A percentile compares a stretch with the other conserved stretches of the same genome.
Conservation (phyloP, 2,888 invertebrate species). For the Drosophila longiperda region DNA sequence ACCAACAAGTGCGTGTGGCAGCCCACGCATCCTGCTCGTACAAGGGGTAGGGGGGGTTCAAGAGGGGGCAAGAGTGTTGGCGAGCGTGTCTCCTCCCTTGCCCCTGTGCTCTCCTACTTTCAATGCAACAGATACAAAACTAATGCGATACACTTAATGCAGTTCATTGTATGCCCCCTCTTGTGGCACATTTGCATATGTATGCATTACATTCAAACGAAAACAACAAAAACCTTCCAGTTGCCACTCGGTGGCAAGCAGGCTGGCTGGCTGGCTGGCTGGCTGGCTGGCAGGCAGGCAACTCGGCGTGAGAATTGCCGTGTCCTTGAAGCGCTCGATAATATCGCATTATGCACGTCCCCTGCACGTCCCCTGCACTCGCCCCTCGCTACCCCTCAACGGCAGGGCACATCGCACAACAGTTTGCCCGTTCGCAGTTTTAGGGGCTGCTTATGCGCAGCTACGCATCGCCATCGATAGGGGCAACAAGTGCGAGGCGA, state of each 20-base stretch:
- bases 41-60: background rate
- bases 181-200: constrained; percentile 56
- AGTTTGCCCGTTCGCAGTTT: constrained; percentile 4
- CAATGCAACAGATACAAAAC: constrained; percentile 55
- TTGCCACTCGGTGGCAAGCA: constrained; percentile 10
- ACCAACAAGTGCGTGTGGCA: constrained; percentile 69
- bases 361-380: constrained; percentile 17
- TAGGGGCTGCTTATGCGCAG: constrained; percentile 57
- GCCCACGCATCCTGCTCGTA: constrained; percentile 12
- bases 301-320: constrained; percentile 64
- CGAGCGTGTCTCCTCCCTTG: background rate
- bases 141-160: constrained; percentile 48
- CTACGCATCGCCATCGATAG: constrained; percentile 50
- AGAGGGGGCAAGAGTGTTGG: background rate
- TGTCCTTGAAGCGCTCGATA: constrained; percentile 68
- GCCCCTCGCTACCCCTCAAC: constrained; percentile 13
- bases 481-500: constrained; percentile 41
- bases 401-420: background rate
- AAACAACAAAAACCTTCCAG: constrained; percentile 1
- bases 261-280: background rate
- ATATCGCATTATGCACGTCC: constrained; percentile 59
- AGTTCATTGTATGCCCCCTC: constrained; percentile 35
- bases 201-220: constrained; percentile 16
- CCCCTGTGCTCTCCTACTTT: constrained; percentile 1
- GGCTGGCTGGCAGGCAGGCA: background rate